These are phyloP conservation scores for Athalia rosae DNA, from an alignment of 2,888 invertebrate species.

Conservation along the genomic window DNA sequence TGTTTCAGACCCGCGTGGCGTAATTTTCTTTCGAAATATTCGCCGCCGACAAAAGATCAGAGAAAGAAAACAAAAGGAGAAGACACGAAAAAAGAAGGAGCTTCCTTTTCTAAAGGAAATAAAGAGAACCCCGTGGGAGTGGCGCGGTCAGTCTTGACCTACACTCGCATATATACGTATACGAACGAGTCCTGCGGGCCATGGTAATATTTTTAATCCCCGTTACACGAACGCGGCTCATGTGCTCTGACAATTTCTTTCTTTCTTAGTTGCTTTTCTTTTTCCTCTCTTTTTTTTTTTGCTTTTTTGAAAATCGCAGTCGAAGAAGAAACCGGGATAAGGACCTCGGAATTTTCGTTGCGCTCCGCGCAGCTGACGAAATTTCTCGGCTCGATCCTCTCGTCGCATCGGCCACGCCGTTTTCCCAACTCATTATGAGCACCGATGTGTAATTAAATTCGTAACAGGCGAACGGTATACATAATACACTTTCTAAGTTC, in stretches of 20 bases:
- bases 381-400: not conserved
- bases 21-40: not conserved
- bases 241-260: too few relatives aligned
- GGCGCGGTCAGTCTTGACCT: constrained; percentile 39
- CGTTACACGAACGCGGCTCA: too few relatives aligned
- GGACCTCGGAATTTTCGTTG: too few relatives aligned
- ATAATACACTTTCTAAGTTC: constrained; percentile 40
- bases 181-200: not conserved
- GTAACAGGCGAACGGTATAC: constrained; percentile 49
- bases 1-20: constrained; percentile 14
- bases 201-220: too few relatives aligned
- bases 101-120: constrained; percentile 2
- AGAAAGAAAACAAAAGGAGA: constrained; percentile 23
- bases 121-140: constrained; percentile 38
- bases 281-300: too few relatives aligned
- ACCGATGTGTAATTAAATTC: constrained; percentile 62
- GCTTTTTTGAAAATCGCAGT: too few relatives aligned
- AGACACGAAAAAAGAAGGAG: not conserved
- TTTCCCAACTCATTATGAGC: constrained; percentile 60
- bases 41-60: constrained; percentile 35
- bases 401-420: constrained; percentile 34
- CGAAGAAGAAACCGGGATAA: too few relatives aligned
- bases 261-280: too few relatives aligned
- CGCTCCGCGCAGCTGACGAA: not conserved
- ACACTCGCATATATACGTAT: too few relatives aligned